phyloP scores from a whole-genome alignment of 2,888 invertebrate genomes.

The Agonopterix subpropinquella region DNA sequence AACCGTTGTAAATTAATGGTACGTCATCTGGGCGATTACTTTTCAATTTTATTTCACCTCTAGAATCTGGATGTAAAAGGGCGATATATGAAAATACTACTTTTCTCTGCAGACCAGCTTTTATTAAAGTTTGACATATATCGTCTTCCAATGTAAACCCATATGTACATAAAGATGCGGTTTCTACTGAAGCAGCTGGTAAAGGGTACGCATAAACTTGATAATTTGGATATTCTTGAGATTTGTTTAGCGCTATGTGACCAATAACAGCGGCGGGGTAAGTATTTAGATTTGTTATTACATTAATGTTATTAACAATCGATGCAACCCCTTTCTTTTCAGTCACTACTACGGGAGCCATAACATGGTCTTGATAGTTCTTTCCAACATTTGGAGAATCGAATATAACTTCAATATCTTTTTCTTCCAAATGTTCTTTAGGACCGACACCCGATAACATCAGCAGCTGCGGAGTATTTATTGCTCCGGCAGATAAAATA shows the following conservation, averaged over 20 bases:
- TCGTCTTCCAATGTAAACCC: constrained; percentile 21
- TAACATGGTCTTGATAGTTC: constrained; percentile 39
- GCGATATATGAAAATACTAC: constrained; percentile 16
- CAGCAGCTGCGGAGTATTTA: constrained; percentile 36
- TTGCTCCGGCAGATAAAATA: constrained; percentile 39
- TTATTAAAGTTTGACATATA: constrained; percentile 20
- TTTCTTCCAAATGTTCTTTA: constrained; percentile 23
- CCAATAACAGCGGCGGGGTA: constrained; percentile 27
- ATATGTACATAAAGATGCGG: constrained; percentile 20
- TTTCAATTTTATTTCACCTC: constrained; percentile 28
- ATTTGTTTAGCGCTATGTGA: constrained; percentile 28
- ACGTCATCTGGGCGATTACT: constrained; percentile 29
- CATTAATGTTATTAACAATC: constrained; percentile 16
- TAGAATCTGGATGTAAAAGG: constrained; percentile 36
- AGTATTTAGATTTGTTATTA: constrained; percentile 28
- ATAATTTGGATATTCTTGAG: constrained; percentile 36
- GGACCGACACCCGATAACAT: constrained; percentile 47
- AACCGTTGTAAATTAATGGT: constrained; percentile 29
- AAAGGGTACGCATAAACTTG: constrained; percentile 23
- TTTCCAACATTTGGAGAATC: constrained; percentile 34
- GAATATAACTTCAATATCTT: constrained; percentile 23
- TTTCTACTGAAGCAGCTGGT: constrained; percentile 18
- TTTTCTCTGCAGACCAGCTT: constrained; percentile 16
- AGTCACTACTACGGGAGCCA: constrained; percentile 27
- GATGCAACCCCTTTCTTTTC: constrained; percentile 19